These are phyloP conservation scores for Bradypodion ventrale DNA, from an alignment of 2,797 vertebrate genomes.

Conservation along the genomic window DNA sequence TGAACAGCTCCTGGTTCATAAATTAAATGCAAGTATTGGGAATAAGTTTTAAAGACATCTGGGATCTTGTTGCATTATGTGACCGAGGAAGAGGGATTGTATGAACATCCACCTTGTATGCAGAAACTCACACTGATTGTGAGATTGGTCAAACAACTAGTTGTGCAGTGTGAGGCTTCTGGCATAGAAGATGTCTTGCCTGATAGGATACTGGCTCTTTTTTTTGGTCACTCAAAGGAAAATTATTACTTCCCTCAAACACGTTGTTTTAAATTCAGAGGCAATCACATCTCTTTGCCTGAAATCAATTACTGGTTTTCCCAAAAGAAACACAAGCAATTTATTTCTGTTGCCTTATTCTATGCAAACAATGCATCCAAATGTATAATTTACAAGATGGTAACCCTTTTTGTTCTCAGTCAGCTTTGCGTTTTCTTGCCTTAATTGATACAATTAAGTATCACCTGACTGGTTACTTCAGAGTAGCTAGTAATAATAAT, in stretches of 20 bases:
- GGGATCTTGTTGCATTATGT: too few relatives aligned
- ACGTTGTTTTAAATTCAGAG: not conserved
- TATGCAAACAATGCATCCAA: constrained; percentile 47
- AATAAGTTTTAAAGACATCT: not conserved
- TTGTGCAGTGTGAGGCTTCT: too few relatives aligned
- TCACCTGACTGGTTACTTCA: not conserved
- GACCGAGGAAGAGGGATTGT: too few relatives aligned
- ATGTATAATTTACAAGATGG: constrained; percentile 46
- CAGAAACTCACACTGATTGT: too few relatives aligned
- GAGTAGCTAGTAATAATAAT: not conserved
- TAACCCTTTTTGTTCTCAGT: not conserved
- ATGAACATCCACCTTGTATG: too few relatives aligned
- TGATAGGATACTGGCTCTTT: too few relatives aligned
- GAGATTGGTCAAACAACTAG: too few relatives aligned
- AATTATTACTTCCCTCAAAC: not conserved
- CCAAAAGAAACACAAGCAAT: constrained; percentile 21
- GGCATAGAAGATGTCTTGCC: too few relatives aligned
- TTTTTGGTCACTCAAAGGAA: not conserved
- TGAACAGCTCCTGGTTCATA: not conserved
- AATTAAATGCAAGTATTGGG: not conserved
- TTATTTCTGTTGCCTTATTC: constrained; percentile 45
- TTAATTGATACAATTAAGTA: constrained; percentile 53
- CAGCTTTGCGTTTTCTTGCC: not conserved
- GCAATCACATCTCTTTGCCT: not conserved
- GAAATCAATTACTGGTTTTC: constrained; percentile 18